Evolutionary conservation across 2,888 invertebrate species (phyloP).

Genomic region (Lobophora halterata): DNA sequence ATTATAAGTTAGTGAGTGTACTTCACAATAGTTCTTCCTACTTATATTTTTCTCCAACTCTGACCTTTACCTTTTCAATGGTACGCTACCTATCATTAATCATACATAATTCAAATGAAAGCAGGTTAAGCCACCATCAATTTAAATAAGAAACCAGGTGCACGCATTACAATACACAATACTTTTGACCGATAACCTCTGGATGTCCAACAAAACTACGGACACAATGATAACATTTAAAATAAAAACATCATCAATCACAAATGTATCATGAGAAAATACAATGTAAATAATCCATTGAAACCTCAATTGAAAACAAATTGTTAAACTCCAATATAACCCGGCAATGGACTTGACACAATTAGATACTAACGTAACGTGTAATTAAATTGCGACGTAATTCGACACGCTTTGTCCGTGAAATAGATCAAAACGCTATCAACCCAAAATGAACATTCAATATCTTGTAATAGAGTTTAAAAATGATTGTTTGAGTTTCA

Average conservation of each 20-base stretch:
- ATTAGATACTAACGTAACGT: constrained; percentile 20
- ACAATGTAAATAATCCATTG: constrained; percentile 16
- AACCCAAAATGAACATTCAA: constrained; percentile 18
- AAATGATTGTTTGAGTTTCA: constrained; percentile 17
- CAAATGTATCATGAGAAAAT: constrained; percentile 3
- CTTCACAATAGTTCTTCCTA: too few species aligned
- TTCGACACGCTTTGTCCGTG: constrained; percentile 37
- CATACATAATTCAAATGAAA: too few species aligned
- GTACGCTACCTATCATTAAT: too few species aligned
- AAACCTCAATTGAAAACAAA: constrained; percentile 19
- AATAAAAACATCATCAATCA: constrained; percentile 21
- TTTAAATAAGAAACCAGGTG: too few species aligned
- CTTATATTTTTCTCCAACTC: too few species aligned
- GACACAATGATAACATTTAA: constrained; percentile 8
- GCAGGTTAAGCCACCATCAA: too few species aligned
- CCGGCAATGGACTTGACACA: constrained; percentile 33
- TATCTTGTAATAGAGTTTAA: constrained; percentile 15
- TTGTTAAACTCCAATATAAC: constrained; percentile 20
- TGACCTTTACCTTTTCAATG: too few species aligned
- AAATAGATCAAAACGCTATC: constrained; percentile 23
- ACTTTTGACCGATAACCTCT: constrained; percentile 23
- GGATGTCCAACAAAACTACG: background rate
- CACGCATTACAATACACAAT: too few species aligned
- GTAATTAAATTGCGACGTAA: constrained; percentile 35
- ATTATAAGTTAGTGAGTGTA: too few species aligned